phyloP scores from a whole-genome alignment of 2,113 vertebrate species.

The Solea solea region DNA sequence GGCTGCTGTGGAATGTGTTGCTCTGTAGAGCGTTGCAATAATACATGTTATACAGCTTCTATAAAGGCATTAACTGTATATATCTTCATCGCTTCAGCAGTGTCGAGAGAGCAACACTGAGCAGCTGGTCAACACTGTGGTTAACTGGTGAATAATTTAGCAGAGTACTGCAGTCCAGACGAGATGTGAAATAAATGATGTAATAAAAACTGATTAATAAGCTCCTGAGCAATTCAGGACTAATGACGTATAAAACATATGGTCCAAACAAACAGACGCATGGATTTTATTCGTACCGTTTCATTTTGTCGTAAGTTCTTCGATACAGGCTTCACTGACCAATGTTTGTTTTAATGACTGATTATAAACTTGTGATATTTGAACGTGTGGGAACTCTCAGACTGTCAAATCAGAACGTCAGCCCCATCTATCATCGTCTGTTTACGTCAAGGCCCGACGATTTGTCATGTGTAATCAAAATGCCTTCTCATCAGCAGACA shows the following conservation, averaged over 20 bases:
- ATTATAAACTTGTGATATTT: neutral
- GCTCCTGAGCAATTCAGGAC: slow-evolving; percentile 26
- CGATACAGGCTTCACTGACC: neutral
- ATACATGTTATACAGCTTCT: neutral
- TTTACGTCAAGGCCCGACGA: slow-evolving; percentile 21
- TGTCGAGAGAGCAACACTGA: slow-evolving; percentile 9
- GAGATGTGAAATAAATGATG: slow-evolving; percentile 35
- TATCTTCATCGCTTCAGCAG: neutral
- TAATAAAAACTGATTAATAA: slow-evolving; percentile 47
- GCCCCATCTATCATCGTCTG: slow-evolving; percentile 21
- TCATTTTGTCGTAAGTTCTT: neutral
- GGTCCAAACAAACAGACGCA: slow-evolving; percentile 21
- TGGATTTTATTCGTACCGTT: neutral
- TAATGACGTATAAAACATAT: slow-evolving; percentile 37
- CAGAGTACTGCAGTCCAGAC: slow-evolving; percentile 31
- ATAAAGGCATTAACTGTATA: slow-evolving; percentile 7
- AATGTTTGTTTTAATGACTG: neutral
- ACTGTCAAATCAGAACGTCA: slow-evolving; percentile 39
- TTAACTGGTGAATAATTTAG: slow-evolving; percentile 58
- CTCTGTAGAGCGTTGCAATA: neutral
- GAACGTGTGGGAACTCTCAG: neutral
- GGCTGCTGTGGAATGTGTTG: too few relatives aligned
- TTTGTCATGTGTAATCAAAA: neutral
- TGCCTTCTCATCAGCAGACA: neutral
- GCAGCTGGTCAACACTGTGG: slow-evolving; percentile 20